phyloP scores from a whole-genome alignment of 2,888 invertebrate genomes.

The Cataglyphis altisquamis region DNA sequence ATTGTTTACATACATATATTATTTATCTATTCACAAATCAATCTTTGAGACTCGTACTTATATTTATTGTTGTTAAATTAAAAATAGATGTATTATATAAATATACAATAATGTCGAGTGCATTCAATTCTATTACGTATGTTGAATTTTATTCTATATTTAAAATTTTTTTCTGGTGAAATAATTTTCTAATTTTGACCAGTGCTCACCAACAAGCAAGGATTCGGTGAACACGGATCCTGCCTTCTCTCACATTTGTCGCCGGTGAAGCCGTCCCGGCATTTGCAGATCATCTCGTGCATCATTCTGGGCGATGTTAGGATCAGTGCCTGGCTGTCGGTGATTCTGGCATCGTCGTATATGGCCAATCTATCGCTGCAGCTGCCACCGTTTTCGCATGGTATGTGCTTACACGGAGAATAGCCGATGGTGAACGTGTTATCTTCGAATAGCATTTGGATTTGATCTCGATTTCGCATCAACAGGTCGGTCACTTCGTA shows the following conservation, averaged over 20 bases:
- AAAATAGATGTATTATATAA: not conserved
- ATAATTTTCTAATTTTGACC: not conserved
- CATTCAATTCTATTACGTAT: not conserved
- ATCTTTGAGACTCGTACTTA: not conserved
- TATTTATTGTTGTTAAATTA: not conserved
- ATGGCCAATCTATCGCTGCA: slow-evolving; percentile 92
- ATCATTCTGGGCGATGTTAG: slow-evolving; percentile 93
- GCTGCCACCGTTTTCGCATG: slow-evolving; percentile 93
- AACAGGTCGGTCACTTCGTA: slow-evolving; percentile 90
- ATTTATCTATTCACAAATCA: not conserved
- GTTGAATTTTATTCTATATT: not conserved
- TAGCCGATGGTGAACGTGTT: slow-evolving; percentile 90
- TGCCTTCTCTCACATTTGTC: slow-evolving; percentile 93
- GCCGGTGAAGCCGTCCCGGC: slow-evolving; percentile 94
- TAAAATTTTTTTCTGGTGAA: not conserved
- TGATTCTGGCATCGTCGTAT: slow-evolving; percentile 91
- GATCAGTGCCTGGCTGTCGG: slow-evolving; percentile 93
- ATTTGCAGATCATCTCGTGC: slow-evolving; percentile 93
- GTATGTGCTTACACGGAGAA: slow-evolving; percentile 91
- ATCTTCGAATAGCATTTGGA: slow-evolving; percentile 89
- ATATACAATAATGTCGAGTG: not conserved
- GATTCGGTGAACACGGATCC: slow-evolving; percentile 96
- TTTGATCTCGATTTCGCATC: slow-evolving; percentile 89
- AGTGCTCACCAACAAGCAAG: slow-evolving; percentile 89
- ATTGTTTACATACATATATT: not conserved